phyloP scores from a whole-genome alignment of 2,888 invertebrate genomes.

The Venusia cambrica region DNA sequence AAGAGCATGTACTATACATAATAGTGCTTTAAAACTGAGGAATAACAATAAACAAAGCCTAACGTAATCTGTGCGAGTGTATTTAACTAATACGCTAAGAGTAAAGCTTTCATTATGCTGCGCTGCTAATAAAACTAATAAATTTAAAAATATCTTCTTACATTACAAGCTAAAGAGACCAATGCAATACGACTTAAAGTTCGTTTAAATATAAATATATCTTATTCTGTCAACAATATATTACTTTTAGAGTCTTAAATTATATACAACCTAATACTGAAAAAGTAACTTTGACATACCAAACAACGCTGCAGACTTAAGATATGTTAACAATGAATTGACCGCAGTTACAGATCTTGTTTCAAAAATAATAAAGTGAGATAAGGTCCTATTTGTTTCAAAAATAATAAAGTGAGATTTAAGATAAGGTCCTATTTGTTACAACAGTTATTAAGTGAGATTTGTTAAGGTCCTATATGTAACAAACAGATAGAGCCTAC shows the following conservation, averaged over 20 bases:
- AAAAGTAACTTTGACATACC: slow-evolving; percentile 60
- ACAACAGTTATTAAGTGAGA: too few species aligned
- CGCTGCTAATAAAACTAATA: slow-evolving; percentile 37
- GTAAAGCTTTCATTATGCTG: slow-evolving; percentile 27
- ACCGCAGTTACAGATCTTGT: slow-evolving; percentile 22
- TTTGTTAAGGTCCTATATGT: too few species aligned
- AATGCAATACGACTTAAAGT: slow-evolving; percentile 41
- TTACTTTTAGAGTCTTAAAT: slow-evolving; percentile 70
- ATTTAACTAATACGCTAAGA: slow-evolving; percentile 24
- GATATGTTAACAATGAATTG: slow-evolving; percentile 49
- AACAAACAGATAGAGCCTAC: too few species aligned
- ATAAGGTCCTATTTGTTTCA: slow-evolving; percentile 9
- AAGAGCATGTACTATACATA: slow-evolving; percentile 57
- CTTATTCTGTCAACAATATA: slow-evolving; percentile 49
- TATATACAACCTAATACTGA: slow-evolving; percentile 70
- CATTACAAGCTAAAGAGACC: slow-evolving; percentile 54
- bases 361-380: slow-evolving; percentile 16
- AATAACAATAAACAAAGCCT: slow-evolving; percentile 39
- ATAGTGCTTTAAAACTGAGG: slow-evolving; percentile 45
- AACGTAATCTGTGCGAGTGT: slow-evolving; percentile 35
- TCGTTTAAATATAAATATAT: slow-evolving; percentile 41
- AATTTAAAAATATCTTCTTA: slow-evolving; percentile 44
- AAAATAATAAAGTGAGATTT: slow-evolving; percentile 17
- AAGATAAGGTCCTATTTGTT: too few species aligned
- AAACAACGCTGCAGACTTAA: slow-evolving; percentile 50